phyloP scores from a whole-genome alignment of 1,140 invertebrate species.

The Nasonia giraulti region DNA sequence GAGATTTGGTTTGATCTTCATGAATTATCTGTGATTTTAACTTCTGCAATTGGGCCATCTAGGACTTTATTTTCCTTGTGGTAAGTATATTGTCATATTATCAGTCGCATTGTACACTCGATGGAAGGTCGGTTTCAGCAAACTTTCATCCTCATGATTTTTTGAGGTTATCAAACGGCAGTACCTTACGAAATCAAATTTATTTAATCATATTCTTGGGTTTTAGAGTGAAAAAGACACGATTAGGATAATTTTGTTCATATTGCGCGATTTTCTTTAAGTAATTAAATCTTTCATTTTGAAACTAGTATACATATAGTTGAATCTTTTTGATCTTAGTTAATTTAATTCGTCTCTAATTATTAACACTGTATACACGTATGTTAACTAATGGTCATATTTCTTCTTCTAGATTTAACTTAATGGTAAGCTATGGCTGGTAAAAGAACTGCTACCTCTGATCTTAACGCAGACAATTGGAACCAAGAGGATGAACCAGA shows the following conservation, averaged over 20 bases:
- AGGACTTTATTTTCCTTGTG: background rate
- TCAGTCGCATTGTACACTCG: background rate
- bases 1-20: background rate
- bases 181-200: background rate
- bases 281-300: too few relatives aligned
- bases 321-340: background rate
- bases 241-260: too few relatives aligned
- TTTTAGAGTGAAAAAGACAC: too few relatives aligned
- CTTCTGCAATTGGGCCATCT: background rate
- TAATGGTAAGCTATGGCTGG: constrained; percentile 77
- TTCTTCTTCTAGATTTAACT: background rate
- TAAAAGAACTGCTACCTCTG: constrained; percentile 84
- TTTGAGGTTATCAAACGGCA: background rate
- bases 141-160: background rate
- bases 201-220: background rate
- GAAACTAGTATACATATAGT: too few relatives aligned
- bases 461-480: constrained; percentile 95
- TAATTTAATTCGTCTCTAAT: too few relatives aligned
- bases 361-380: background rate
- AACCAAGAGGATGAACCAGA: constrained; percentile 88
- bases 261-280: too few relatives aligned
- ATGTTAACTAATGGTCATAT: background rate
- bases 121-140: background rate
- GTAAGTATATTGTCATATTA: background rate
- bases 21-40: constrained; percentile 4